Evolutionary conservation across 2,888 invertebrate species (phyloP).

Genomic region (Aleiodes alternator): DNA sequence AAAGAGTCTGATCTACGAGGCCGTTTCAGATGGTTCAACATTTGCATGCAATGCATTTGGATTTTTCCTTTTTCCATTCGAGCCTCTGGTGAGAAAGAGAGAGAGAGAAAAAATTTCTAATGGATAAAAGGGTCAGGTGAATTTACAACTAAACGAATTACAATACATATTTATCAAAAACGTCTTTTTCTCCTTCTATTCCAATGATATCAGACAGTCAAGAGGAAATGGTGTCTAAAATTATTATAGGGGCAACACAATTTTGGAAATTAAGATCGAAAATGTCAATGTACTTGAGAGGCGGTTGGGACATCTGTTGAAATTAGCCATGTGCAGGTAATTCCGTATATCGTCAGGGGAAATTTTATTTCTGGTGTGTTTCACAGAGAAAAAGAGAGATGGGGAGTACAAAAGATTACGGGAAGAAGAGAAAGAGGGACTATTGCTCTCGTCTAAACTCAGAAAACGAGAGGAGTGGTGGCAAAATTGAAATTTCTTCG

Average conservation of each 20-base stretch:
- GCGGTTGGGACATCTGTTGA: constrained; percentile 31
- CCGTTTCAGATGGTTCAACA: constrained; percentile 6
- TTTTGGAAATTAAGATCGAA: constrained; percentile 13
- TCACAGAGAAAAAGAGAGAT: constrained; percentile 17
- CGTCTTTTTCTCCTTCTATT: not conserved
- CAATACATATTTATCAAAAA: too few species aligned
- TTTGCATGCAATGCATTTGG: constrained; percentile 35
- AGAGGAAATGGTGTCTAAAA: not conserved
- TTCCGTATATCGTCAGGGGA: constrained; percentile 9
- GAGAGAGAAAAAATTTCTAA: not conserved
- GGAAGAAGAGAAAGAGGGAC: constrained; percentile 33
- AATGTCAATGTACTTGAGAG: constrained; percentile 26
- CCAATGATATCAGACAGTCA: not conserved
- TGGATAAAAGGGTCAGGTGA: not conserved
- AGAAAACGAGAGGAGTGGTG: constrained; percentile 59
- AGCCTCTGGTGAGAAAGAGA: not conserved
- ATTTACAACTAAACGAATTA: too few species aligned
- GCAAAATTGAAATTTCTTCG: constrained; percentile 75
- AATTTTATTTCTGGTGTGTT: constrained; percentile 44
- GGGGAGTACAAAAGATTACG: constrained; percentile 26
- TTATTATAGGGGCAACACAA: not conserved
- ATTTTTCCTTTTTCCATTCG: constrained; percentile 8
- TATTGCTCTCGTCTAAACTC: constrained; percentile 3
- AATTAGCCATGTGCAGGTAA: constrained; percentile 47
- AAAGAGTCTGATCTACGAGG: constrained; percentile 29